Evolutionary conservation across 2,797 vertebrate genomes (phyloP).

Genomic region (Phoxinus dragarum): DNA sequence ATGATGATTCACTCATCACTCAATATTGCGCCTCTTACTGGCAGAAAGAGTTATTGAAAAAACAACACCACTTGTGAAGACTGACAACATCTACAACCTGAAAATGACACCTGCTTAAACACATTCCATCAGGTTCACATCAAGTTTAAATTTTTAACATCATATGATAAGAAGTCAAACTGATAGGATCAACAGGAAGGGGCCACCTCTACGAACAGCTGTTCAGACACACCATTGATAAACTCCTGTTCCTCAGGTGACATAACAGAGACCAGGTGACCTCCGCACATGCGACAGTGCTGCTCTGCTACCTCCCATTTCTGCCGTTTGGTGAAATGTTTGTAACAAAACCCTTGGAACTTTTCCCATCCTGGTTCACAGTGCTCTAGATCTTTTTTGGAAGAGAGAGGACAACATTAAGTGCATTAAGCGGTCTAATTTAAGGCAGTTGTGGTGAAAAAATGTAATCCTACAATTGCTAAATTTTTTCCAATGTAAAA

Average conservation of each 20-base stretch:
- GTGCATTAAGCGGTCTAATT: background rate
- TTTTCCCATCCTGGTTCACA: constrained; percentile 89
- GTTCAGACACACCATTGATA: constrained; percentile 84
- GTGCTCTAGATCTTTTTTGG: constrained; percentile 78
- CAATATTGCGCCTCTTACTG: background rate
- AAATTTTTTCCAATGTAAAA: background rate
- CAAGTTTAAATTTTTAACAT: background rate
- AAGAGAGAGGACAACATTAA: background rate
- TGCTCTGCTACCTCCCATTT: constrained; percentile 93
- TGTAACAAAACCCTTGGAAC: constrained; percentile 93
- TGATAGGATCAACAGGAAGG: constrained; percentile 6
- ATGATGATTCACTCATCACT: background rate
- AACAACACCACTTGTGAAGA: background rate
- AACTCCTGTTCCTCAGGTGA: constrained; percentile 91
- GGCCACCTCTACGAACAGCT: background rate
- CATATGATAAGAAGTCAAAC: constrained; percentile 12
- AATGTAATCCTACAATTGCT: background rate
- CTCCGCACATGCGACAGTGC: constrained; percentile 85
- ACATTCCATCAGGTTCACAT: background rate
- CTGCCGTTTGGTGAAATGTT: constrained; percentile 84
- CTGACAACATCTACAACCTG: background rate
- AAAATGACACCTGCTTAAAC: background rate
- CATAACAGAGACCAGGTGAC: constrained; percentile 89
- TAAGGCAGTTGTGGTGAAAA: background rate
- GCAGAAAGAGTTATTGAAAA: constrained; percentile 4